Evolutionary conservation across 1,140 invertebrate species (phyloP).

Genomic region (Zaprionus ghesquierei): DNA sequence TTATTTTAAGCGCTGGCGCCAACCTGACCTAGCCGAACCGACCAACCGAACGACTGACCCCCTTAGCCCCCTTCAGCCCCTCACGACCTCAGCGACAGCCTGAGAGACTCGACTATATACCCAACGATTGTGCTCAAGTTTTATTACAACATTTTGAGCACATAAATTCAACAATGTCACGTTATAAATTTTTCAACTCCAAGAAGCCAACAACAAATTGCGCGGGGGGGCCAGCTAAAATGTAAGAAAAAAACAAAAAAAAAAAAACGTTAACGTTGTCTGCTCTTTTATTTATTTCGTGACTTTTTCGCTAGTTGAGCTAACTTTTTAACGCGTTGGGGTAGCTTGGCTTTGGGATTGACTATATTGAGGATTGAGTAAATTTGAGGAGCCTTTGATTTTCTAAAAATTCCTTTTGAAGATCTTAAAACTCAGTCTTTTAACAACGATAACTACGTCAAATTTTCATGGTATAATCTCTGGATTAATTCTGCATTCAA

Average conservation of each 20-base stretch:
- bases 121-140: conserved; percentile 34
- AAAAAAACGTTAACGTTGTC: conserved; percentile 53
- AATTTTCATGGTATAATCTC: too few relatives aligned
- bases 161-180: conserved; percentile 78
- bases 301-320: conserved; percentile 65
- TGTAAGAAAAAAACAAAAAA: too few relatives aligned
- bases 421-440: background rate
- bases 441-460: too few relatives aligned
- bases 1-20: conserved; percentile 66
- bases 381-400: too few relatives aligned
- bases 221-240: background rate
- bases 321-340: conserved; percentile 42
- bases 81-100: too few relatives aligned
- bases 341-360: background rate
- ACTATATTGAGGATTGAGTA: background rate
- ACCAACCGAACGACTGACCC: background rate
- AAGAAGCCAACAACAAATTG: conserved; percentile 26
- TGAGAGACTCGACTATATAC: background rate
- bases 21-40: conserved; percentile 3
- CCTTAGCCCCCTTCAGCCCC: too few relatives aligned
- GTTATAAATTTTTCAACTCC: conserved; percentile 68
- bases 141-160: conserved; percentile 72
- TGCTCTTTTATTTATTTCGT: conserved; percentile 76
- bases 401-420: background rate
- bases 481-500: too few relatives aligned